A percentile compares a stretch with the other conserved stretches of the same genome.
Conservation (phyloP, 2,888 invertebrate genomes). For the Eristalinus sepulchralis region DNA sequence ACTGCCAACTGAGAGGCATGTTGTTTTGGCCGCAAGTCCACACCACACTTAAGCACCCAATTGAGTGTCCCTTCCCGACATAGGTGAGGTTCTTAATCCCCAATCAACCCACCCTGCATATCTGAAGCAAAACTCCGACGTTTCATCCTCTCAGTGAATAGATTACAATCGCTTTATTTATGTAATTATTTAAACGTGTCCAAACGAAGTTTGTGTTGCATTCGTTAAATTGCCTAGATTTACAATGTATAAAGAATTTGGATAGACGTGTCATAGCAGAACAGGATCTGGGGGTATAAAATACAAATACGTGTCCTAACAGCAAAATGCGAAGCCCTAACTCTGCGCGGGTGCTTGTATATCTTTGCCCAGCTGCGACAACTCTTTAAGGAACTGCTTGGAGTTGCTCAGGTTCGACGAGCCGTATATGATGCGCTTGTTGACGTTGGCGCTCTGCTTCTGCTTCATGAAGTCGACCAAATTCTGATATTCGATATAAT, state of each 20-base stretch:
- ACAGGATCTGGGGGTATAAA: constrained; percentile 14
- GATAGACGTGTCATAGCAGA: constrained; percentile 38
- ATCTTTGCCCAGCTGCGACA: constrained; percentile 90
- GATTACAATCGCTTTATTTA: constrained; percentile 42
- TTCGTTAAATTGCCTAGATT: constrained; percentile 1
- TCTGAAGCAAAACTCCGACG: neutral
- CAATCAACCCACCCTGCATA: neutral
- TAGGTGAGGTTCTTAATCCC: no score
- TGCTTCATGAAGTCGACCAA: constrained; percentile 96
- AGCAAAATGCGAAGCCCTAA: constrained; percentile 75
- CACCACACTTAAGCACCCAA: no score
- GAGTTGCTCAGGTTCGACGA: constrained; percentile 97
- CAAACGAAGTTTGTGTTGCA: constrained; percentile 4
- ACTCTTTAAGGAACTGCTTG: constrained; percentile 95
- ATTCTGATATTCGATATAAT: constrained; percentile 99
- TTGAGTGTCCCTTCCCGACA: no score
- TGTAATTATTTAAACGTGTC: neutral
- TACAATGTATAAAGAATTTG: constrained; percentile 36
- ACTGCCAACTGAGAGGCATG: no score
- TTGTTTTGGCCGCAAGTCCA: no score
- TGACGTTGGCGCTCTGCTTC: constrained; percentile 86
- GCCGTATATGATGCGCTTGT: constrained; percentile 95
- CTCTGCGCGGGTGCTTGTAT: constrained; percentile 80
- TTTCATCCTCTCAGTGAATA: neutral
- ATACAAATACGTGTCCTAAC: constrained; percentile 32